Evolutionary conservation across 2,113 vertebrate genomes (phyloP), one percentile per base, ranked within the genome.

Genomic region (Eptesicus fuscus): DNA sequence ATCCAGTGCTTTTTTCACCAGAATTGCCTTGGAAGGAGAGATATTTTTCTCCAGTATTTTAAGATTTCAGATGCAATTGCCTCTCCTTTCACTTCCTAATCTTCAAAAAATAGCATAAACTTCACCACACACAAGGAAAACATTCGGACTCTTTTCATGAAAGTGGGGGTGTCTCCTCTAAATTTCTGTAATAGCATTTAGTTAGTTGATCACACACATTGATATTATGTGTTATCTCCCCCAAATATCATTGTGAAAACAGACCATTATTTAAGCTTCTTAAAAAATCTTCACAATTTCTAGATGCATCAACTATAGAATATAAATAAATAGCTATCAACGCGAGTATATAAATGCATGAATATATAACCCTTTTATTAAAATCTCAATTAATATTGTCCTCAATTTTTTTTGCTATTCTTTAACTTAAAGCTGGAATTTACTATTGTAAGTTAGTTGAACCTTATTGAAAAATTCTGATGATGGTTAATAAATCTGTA

Each of bases 311-410:
- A 14, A 13, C 11, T 71, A 59, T 59, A 93, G 85, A 78, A 17
- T 14, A 5, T 35, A 17, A 4, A 22, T 9, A 44, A 56, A 61
- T 28, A 30, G 4, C 5, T 28, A 40, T 30, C 35, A 35, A 69
- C 0, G 23, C 0, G 0, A 20, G 16, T 1, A 5, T 4, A 4
- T 18, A 61, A 53, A 53, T 13, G 35, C 2, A 12, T 13, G 3
- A 3, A 30, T 32, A 35, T 7, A 10, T 30, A 25, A 32, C 1
- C 16, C 1, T 51, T 84, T 30, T 35, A 70, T 32, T 71, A 42
- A 86, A 63, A 47, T 71, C 44, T 74, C 11, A 79, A 7, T 79
- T 22, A 56, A 12, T 0, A 8, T 2, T n/a, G 5, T n/a, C 6
- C 5, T 47, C 37, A 47, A 2, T 9, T 42, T 42, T 47, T 59